Evolutionary conservation across 2,797 vertebrate genomes (phyloP).

Genomic region (Enteromius argenteus): DNA sequence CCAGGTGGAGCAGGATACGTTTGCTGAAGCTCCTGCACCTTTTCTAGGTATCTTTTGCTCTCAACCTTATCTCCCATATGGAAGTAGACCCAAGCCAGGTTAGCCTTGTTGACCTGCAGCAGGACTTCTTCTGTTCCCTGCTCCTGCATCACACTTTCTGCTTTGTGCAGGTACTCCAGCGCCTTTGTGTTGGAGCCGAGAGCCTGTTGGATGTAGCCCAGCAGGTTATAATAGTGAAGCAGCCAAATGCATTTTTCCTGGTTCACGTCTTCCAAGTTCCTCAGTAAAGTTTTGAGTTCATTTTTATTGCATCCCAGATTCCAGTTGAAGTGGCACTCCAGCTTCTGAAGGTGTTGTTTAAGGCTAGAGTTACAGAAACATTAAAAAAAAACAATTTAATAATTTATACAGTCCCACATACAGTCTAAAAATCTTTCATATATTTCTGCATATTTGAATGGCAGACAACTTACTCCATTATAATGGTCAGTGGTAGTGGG

Average conservation of each 20-base stretch:
- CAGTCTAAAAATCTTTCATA: not conserved
- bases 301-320: not conserved
- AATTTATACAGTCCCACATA: not conserved
- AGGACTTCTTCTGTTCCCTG: not conserved
- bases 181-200: not conserved
- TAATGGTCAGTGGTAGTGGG: not conserved
- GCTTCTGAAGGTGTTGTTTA: not conserved
- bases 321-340: conserved; percentile 47
- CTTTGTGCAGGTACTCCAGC: not conserved
- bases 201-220: conserved; percentile 15
- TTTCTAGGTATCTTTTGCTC: conserved; percentile 6
- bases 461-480: conserved; percentile 10
- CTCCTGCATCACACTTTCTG: conserved; percentile 14
- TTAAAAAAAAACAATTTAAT: not conserved
- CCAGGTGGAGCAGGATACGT: conserved; percentile 11
- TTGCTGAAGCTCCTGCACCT: not conserved
- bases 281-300: not conserved
- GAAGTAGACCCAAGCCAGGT: conserved; percentile 45
- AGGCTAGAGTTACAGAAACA: conserved; percentile 9
- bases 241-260: not conserved
- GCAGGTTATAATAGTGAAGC: conserved; percentile 36
- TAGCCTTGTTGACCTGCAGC: conserved; percentile 39
- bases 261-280: not conserved
- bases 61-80: not conserved
- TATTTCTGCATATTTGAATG: not conserved